These are phyloP conservation scores for Papilio protenor DNA, from an alignment of 2,888 invertebrate species.

Conservation along the genomic window DNA sequence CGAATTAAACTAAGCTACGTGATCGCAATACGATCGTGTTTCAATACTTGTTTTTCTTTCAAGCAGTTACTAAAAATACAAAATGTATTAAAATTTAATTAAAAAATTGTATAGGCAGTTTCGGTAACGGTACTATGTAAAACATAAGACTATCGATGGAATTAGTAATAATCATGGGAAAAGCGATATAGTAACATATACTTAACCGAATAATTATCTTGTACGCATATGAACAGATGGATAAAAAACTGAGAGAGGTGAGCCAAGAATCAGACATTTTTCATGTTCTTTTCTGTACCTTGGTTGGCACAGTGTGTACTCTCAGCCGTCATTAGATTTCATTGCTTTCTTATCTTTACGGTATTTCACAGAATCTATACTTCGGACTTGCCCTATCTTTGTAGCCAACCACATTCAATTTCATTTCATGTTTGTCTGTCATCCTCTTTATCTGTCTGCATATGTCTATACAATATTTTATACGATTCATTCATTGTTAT, in stretches of 20 bases:
- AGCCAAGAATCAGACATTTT: not conserved
- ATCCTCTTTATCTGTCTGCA: not conserved
- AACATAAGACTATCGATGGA: not conserved
- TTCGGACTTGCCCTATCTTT: not conserved
- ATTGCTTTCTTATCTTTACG: not conserved
- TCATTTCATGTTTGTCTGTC: not conserved
- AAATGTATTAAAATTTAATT: not conserved
- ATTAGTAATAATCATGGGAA: not conserved
- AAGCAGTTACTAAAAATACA: not conserved
- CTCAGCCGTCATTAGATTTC: no score
- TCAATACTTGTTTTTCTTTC: not conserved
- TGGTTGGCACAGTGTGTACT: no score
- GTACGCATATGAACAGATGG: not conserved
- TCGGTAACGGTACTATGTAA: not conserved
- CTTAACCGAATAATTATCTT: no score
- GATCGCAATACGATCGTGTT: not conserved
- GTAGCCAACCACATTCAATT: not conserved
- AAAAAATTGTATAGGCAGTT: not conserved
- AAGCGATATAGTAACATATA: no score
- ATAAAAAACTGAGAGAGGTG: not conserved
- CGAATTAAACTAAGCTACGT: conserved; percentile 22
- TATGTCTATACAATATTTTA: not conserved
- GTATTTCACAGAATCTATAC: not conserved
- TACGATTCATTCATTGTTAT: not conserved
- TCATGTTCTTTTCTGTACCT: no score